Evolutionary conservation across 2,113 vertebrate species (phyloP).

Genomic region (Ariopsis seemanni): DNA sequence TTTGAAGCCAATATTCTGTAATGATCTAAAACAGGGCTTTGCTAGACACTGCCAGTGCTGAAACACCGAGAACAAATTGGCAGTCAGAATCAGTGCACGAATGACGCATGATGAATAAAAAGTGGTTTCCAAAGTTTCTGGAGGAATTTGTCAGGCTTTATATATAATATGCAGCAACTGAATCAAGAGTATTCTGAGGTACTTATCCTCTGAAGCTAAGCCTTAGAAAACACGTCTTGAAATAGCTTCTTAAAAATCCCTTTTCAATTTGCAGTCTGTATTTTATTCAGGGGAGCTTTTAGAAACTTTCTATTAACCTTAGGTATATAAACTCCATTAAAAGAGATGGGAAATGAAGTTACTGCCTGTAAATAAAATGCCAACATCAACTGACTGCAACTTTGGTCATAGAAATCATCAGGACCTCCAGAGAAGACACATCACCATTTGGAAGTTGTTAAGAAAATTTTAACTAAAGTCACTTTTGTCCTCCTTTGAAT

Average conservation of each 20-base stretch:
- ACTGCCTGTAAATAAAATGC: too few species aligned
- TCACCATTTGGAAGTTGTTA: neutral
- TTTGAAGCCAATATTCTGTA: neutral
- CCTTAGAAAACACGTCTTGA: neutral
- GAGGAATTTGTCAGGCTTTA: neutral
- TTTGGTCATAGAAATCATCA: neutral
- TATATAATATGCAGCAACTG: neutral
- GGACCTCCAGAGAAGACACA: too few species aligned
- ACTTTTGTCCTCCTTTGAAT: neutral
- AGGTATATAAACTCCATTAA: neutral
- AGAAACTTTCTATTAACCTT: neutral
- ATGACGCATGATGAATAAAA: neutral
- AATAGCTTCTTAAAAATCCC: neutral
- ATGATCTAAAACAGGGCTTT: neutral
- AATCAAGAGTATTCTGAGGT: neutral
- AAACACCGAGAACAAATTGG: neutral
- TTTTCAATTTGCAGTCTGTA: neutral
- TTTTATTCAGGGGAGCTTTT: conserved; percentile 1
- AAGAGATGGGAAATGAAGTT: neutral
- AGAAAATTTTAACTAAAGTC: neutral
- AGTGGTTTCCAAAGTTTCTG: neutral
- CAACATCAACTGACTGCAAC: neutral
- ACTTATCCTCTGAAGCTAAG: neutral
- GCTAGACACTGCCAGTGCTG: neutral
- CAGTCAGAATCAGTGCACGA: neutral